Evolutionary conservation across 2,888 invertebrate genomes (phyloP), one percentile per base, ranked within the genome.

Genomic region (Biston betularia): DNA sequence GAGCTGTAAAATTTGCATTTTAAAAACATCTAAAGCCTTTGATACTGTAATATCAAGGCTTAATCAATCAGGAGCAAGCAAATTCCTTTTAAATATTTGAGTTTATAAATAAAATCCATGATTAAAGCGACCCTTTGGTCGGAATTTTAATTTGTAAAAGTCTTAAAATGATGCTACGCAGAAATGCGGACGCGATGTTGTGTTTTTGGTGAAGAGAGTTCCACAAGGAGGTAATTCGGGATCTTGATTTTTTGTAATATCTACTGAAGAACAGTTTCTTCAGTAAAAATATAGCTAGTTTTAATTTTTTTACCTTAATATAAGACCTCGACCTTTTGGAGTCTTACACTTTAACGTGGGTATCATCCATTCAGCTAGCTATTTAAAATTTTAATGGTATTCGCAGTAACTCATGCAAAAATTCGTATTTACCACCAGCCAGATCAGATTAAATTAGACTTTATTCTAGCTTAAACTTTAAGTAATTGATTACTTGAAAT

Each of bases 21-120:
- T 14, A 35, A 56, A 45, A 33, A 10, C 6, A 58, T 40, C 58
- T 14, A 50, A 58, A 42, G 49, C 58, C 48, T 58, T 58, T 58
- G 48, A 58, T 58, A 49, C 49, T 42, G 58, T 58, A 50, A 50
- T 40, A 48, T 33, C 49, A 58, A 48, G 49, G 24, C 38, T 58
- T 58, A 49, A 35, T 58, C 48, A 48, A 58, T 58, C 58, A 58
- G 48, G 40, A 49, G 49, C 42, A 58, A 38, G 40, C 33, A 42
- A 50, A 58, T 58, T 58, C 58, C 49, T 49, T 58, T 58, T 58
- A 58, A 58, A 58, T 58, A 58, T 58, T 40, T 24, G 48, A 58
- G 49, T 42, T 49, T 33, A 49, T 58, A 58, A 58, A 58, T 58
- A 54, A 57, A 56, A 49, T 40, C 58, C 49, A 10, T 48, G 49